Conservation (phyloP, 2,113 vertebrate species). For the Hyperopisus bebe region DNA sequence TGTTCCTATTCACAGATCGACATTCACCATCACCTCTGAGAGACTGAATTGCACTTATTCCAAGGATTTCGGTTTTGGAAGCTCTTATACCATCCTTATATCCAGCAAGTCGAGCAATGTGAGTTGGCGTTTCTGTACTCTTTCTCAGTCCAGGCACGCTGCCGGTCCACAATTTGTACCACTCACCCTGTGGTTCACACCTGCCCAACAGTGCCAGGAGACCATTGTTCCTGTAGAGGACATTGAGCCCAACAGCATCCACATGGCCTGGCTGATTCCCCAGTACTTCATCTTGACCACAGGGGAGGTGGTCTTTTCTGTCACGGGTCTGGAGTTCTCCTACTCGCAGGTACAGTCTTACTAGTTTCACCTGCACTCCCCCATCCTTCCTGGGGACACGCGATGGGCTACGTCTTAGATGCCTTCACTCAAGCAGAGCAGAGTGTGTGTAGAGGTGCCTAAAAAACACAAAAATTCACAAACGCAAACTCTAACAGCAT, state of each 20-base stretch:
- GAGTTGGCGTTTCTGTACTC: slow-evolving; percentile 28
- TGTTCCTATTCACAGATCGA: slow-evolving; percentile 32
- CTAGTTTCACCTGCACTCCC: not conserved
- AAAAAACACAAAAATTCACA: not conserved
- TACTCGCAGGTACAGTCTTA: slow-evolving; percentile 80
- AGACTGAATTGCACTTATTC: slow-evolving; percentile 46
- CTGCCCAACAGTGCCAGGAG: slow-evolving; percentile 44
- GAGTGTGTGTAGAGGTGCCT: not conserved
- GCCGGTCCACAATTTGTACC: no score
- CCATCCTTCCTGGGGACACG: no score
- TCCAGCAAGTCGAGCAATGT: slow-evolving; percentile 44
- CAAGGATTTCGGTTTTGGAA: slow-evolving; percentile 64
- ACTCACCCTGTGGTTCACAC: not conserved
- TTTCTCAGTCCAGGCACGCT: not conserved
- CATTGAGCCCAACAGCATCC: slow-evolving; percentile 71
- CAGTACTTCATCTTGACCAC: slow-evolving; percentile 89
- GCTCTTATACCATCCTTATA: slow-evolving; percentile 72
- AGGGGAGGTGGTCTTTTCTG: slow-evolving; percentile 87
- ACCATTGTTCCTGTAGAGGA: slow-evolving; percentile 50
- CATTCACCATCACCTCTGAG: slow-evolving; percentile 39
- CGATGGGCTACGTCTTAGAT: not conserved
- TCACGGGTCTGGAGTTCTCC: slow-evolving; percentile 91
- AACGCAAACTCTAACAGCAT: not conserved
- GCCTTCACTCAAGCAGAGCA: not conserved
- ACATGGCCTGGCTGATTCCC: slow-evolving; percentile 88